These are phyloP conservation scores for Glaucopsyche alexis DNA, from an alignment of 2,888 invertebrate species.

Conservation along the genomic window DNA sequence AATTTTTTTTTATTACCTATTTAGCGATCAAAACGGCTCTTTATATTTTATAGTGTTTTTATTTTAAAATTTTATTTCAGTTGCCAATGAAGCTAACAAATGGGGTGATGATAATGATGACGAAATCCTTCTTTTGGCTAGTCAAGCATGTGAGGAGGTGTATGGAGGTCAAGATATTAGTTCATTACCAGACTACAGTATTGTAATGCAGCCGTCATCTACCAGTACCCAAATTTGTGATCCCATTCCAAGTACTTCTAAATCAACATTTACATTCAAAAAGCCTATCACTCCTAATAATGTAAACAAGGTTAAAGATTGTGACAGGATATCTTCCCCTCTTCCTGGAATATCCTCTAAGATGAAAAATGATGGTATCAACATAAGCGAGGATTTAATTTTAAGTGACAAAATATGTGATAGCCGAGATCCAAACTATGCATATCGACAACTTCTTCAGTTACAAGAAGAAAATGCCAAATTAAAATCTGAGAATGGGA, in stretches of 20 bases:
- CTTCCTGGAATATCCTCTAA: slow-evolving; percentile 62
- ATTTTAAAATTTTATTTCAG: slow-evolving; percentile 38
- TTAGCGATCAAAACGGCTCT: background rate
- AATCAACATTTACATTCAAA: slow-evolving; percentile 57
- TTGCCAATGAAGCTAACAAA: slow-evolving; percentile 46
- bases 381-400: slow-evolving; percentile 54
- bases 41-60: background rate
- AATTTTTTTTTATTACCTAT: too few species aligned
- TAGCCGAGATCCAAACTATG: slow-evolving; percentile 53
- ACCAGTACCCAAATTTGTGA: slow-evolving; percentile 64
- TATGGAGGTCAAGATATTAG: slow-evolving; percentile 47
- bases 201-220: slow-evolving; percentile 62
- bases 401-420: slow-evolving; percentile 61
- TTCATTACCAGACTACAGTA: slow-evolving; percentile 60
- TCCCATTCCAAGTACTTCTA: slow-evolving; percentile 56
- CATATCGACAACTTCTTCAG: slow-evolving; percentile 60
- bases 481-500: slow-evolving; percentile 68
- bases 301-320: slow-evolving; percentile 58
- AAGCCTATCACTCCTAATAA: slow-evolving; percentile 53
- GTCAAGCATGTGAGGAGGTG: slow-evolving; percentile 70
- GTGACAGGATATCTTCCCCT: slow-evolving; percentile 63
- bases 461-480: slow-evolving; percentile 67
- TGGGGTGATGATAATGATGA: slow-evolving; percentile 76
- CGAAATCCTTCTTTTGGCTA: slow-evolving; percentile 69
- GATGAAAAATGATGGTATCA: slow-evolving; percentile 45